Conservation (phyloP, 2,113 vertebrate genomes). For the Chamaea fasciata region DNA sequence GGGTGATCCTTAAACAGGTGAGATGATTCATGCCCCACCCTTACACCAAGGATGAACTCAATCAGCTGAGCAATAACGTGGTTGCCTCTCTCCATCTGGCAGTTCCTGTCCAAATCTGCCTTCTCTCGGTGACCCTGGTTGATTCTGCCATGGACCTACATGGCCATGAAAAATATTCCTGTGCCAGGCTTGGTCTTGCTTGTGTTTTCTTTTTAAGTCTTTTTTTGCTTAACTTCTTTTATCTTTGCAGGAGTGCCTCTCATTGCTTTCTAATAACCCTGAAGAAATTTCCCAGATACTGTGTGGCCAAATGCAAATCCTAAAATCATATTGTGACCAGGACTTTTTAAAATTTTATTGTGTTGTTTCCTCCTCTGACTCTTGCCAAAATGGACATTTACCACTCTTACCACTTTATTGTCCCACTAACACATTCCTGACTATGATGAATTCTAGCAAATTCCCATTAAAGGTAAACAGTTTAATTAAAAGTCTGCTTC, state of each 20-base stretch:
- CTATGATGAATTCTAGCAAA: background rate
- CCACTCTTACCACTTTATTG: background rate
- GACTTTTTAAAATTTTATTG: background rate
- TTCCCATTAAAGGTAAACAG: background rate
- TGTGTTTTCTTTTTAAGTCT: background rate
- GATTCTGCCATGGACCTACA: rapidly evolving
- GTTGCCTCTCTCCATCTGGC: background rate
- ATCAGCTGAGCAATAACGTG: background rate
- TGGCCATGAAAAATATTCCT: background rate
- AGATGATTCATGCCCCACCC: background rate
- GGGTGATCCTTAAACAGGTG: background rate
- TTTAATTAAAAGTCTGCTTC: conserved; percentile 28
- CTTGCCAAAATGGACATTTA: background rate
- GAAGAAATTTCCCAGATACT: background rate
- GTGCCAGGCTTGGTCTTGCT: background rate
- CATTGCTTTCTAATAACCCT: background rate
- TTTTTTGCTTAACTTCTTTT: background rate
- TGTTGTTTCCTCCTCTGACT: background rate
- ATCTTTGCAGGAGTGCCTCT: background rate
- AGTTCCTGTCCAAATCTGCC: background rate
- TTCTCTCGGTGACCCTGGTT: background rate
- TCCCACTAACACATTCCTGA: background rate
- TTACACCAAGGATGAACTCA: background rate
- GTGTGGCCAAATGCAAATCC: background rate
- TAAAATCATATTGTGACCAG: background rate